Conservation (phyloP, 2,113 vertebrate genomes). For the Podiceps cristatus region DNA sequence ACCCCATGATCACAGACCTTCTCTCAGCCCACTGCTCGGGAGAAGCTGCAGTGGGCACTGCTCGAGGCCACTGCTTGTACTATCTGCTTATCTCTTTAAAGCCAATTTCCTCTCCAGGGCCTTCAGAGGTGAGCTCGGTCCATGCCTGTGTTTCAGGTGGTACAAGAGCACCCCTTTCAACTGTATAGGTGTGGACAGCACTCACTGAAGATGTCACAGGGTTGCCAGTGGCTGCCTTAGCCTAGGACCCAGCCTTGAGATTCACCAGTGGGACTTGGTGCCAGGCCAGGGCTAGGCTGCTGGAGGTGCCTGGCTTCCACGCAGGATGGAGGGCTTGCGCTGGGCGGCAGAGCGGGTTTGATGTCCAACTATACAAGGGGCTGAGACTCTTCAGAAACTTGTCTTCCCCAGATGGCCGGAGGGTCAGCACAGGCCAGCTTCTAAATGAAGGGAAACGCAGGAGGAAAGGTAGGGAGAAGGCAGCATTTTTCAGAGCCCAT, state of each 20-base stretch:
- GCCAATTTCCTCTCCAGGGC: background rate
- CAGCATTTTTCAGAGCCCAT: background rate
- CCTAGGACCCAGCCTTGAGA: background rate
- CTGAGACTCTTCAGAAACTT: background rate
- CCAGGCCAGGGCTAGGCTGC: fast-evolving
- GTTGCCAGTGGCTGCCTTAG: background rate
- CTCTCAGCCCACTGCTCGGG: background rate
- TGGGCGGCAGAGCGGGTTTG: fast-evolving
- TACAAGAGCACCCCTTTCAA: background rate
- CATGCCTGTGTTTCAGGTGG: background rate
- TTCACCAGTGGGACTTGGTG: too few relatives aligned
- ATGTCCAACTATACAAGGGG: background rate
- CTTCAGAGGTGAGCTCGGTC: background rate
- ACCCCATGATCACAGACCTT: background rate
- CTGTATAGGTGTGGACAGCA: background rate
- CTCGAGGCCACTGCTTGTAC: fast-evolving
- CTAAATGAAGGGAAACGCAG: background rate
- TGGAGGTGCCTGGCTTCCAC: background rate
- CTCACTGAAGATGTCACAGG: background rate
- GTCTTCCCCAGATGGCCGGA: background rate
- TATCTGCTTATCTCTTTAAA: background rate
- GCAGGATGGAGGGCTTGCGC: fast-evolving
- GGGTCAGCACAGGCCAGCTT: background rate
- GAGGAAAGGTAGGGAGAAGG: background rate
- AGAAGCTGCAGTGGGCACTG: fast-evolving